phyloP scores from a whole-genome alignment of 2,888 invertebrate species.

The Celastrina argiolus region DNA sequence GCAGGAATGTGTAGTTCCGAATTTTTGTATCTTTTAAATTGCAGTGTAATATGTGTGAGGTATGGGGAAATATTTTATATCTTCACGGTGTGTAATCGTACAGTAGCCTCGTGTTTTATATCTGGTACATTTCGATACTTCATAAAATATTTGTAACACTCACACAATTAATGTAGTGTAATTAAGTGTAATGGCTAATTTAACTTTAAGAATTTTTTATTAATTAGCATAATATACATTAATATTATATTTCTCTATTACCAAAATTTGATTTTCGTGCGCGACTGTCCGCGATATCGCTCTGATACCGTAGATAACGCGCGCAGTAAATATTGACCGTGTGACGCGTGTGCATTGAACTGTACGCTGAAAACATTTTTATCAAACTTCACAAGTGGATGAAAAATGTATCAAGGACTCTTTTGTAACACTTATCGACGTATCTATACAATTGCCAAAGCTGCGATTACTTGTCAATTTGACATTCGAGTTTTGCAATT shows the following conservation, averaged over 20 bases:
- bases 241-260: background rate
- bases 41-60: slow-evolving; percentile 23
- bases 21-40: slow-evolving; percentile 28
- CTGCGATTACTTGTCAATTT: background rate
- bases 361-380: slow-evolving; percentile 41
- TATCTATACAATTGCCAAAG: background rate
- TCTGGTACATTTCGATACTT: slow-evolving; percentile 22
- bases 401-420: slow-evolving; percentile 54
- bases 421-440: slow-evolving; percentile 8
- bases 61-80: slow-evolving; percentile 18
- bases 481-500: background rate
- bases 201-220: too few relatives aligned
- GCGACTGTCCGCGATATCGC: slow-evolving; percentile 37
- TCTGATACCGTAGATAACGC: slow-evolving; percentile 43
- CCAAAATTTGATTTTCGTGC: slow-evolving; percentile 28
- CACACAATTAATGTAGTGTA: too few relatives aligned
- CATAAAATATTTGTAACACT: too few relatives aligned
- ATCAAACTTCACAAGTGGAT: slow-evolving; percentile 39
- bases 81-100: slow-evolving; percentile 6
- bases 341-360: slow-evolving; percentile 45
- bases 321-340: slow-evolving; percentile 56
- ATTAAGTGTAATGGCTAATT: too few relatives aligned
- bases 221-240: background rate
- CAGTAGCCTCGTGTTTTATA: slow-evolving; percentile 7
- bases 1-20: slow-evolving; percentile 27